Evolutionary conservation across 2,113 vertebrate species (phyloP), one percentile per base, ranked within the genome.

Genomic region (Dasyprocta punctata): DNA sequence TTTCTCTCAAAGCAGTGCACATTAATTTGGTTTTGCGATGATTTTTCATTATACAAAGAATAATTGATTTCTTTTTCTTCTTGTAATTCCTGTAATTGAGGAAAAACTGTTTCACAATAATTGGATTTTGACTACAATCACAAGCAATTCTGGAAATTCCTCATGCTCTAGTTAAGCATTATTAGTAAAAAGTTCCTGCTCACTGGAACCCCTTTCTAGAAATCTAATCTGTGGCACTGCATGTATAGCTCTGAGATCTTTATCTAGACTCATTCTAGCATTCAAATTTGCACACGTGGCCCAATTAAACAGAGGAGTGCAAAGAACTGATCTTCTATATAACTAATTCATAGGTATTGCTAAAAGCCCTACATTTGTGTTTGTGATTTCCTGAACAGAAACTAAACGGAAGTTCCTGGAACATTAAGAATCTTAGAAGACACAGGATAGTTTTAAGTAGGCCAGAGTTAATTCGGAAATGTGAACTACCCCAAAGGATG

Each of bases 91-190:
- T 93, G 61, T 38, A 71, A 63, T 73, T 49, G 69, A 83, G 16
- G 26, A 90, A 94, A 95, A 78, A 75, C 33, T 69, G 89, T 77
- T 95, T 90, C 60, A 38, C n/a, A 87, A 92, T 54, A 93, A 77
- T 52, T 94, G 61, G 65, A 84, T 83, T 92, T 87, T 93, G 63
- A 78, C 47, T 30, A 91, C 4, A 63, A 58, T 52, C 28, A 83
- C 7, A 52, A 77, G 28, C 52, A 69, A 47, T 81, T 78, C 41
- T 54, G 19, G 56, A 94, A 95, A 84, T 93, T 44, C 5, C 11
- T 49, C 41, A 77, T 22, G 44, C 41, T 89, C 61, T 83, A 75
- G n/a, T 85, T 97, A 91, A 96, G 94, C 2, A 71, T 58, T 88
- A 49, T 78, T 89, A 67, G 60, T 69, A 58, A 84, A 88, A 95